Conservation (phyloP, 1,140 invertebrate species). For the Drosophila yakuba region DNA sequence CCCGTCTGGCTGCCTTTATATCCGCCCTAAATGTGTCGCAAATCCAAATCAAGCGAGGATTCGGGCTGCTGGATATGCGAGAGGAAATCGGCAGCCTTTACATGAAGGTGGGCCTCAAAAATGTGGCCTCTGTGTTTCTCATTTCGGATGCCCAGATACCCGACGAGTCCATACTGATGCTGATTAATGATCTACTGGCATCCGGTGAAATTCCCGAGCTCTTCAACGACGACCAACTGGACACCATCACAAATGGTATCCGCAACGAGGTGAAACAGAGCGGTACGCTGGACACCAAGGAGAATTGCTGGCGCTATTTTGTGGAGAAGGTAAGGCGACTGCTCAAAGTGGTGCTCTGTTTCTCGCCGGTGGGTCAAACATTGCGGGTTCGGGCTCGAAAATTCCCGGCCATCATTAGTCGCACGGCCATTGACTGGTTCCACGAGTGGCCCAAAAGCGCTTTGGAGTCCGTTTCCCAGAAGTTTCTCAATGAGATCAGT, state of each 20-base stretch:
- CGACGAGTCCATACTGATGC: constrained; percentile 96
- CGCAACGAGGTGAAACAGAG: constrained; percentile 91
- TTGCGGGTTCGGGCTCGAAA: constrained; percentile 93
- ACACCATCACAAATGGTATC: constrained; percentile 93
- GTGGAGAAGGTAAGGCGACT: constrained; percentile 93
- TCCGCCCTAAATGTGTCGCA: constrained; percentile 96
- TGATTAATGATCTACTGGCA: constrained; percentile 97
- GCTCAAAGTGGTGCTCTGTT: constrained; percentile 93
- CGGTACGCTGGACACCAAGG: constrained; percentile 93
- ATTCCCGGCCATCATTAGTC: constrained; percentile 97
- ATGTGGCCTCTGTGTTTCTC: constrained; percentile 94
- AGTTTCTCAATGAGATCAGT: constrained; percentile 92
- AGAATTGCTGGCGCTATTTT: constrained; percentile 98
- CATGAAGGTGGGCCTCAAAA: constrained; percentile 95
- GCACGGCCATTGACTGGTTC: constrained; percentile 97
- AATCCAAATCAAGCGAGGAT: constrained; percentile 96
- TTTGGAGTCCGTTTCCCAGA: constrained; percentile 93
- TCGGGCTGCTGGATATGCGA: constrained; percentile 93
- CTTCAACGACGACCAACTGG: constrained; percentile 95
- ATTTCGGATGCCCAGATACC: constrained; percentile 97
- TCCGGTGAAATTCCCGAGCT: constrained; percentile 97
- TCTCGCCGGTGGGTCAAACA: constrained; percentile 96
- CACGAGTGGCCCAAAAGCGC: constrained; percentile 98
- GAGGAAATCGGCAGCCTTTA: constrained; percentile 93
- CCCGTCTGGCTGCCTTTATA: constrained; percentile 94